phyloP scores from a whole-genome alignment of 2,888 invertebrate genomes.

The Resseliella maxima region DNA sequence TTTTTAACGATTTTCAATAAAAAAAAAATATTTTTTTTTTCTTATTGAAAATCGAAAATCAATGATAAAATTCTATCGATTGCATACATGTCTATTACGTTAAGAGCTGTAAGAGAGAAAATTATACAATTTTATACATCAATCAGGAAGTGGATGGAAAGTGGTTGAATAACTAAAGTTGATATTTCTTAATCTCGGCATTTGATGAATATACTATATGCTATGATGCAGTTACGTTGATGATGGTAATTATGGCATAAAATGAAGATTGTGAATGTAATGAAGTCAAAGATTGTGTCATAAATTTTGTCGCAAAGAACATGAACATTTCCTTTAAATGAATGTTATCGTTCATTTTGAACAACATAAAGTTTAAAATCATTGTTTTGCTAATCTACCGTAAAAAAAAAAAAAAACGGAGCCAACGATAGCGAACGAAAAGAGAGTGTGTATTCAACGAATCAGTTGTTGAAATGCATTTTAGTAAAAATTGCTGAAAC shows the following conservation, averaged over 20 bases:
- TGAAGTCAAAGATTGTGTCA: neutral
- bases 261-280: neutral
- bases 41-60: too few species aligned
- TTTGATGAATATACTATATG: neutral
- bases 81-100: too few species aligned
- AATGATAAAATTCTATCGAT: too few species aligned
- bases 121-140: too few species aligned
- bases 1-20: too few species aligned
- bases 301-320: neutral
- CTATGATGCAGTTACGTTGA: neutral
- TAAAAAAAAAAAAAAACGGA: neutral
- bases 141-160: too few species aligned
- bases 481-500: neutral
- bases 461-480: conserved; percentile 13
- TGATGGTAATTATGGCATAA: conserved; percentile 8
- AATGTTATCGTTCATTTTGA: neutral
- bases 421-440: neutral
- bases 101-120: too few species aligned
- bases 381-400: conserved; percentile 1
- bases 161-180: neutral
- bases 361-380: neutral
- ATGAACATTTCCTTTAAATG: neutral
- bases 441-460: too few species aligned
- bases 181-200: neutral
- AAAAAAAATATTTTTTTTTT: too few species aligned